phyloP scores from a whole-genome alignment of 2,113 vertebrate genomes.

The Apistogramma diplotaenia region DNA sequence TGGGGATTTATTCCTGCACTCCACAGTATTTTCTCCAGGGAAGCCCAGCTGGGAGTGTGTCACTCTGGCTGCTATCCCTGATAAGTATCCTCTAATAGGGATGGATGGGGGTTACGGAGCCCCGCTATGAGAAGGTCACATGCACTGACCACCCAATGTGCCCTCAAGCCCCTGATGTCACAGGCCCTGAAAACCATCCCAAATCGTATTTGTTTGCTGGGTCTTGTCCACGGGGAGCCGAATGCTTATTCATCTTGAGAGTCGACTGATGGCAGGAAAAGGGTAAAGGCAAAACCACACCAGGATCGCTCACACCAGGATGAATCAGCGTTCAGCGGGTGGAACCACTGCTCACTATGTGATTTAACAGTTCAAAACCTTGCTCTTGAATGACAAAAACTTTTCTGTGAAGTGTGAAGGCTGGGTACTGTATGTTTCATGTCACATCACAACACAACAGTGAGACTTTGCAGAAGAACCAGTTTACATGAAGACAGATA shows the following conservation, averaged over 20 bases:
- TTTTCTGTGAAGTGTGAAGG: neutral
- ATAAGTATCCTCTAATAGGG: slow-evolving; percentile 73
- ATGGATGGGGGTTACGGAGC: slow-evolving; percentile 65
- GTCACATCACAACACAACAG: neutral
- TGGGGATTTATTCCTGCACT: slow-evolving; percentile 43
- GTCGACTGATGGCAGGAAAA: neutral
- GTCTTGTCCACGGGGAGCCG: slow-evolving; percentile 19
- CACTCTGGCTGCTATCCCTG: slow-evolving; percentile 61
- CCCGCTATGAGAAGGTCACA: slow-evolving; percentile 66
- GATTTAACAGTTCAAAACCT: neutral
- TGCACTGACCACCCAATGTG: slow-evolving; percentile 62
- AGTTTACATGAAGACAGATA: neutral
- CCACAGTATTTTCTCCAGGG: slow-evolving; percentile 59
- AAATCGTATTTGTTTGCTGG: slow-evolving; percentile 54
- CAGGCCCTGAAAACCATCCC: slow-evolving; percentile 42
- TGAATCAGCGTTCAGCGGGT: neutral
- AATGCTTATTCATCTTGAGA: slow-evolving; percentile 24
- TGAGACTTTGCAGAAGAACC: neutral
- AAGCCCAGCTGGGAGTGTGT: slow-evolving; percentile 60
- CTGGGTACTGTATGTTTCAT: neutral
- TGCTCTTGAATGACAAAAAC: neutral
- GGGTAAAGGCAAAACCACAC: slow-evolving; percentile 10
- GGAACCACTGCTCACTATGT: neutral
- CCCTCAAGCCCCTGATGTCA: slow-evolving; percentile 48
- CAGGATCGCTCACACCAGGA: neutral